Conservation (phyloP, 2,113 vertebrate genomes). For the Cricetomys ansorgei region DNA sequence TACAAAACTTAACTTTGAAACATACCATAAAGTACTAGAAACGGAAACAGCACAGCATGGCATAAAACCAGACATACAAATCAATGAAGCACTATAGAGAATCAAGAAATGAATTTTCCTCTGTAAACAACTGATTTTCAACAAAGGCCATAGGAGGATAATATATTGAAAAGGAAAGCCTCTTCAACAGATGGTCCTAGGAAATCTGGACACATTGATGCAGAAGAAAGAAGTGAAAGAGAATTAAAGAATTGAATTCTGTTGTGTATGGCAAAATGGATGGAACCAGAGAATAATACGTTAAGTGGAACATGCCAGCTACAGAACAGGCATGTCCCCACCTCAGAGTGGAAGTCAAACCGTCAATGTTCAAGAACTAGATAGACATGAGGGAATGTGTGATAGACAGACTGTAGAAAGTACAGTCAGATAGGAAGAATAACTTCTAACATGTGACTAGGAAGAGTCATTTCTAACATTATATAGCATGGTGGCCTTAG, state of each 20-base stretch:
- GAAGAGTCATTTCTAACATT: neutral
- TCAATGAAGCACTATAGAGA: neutral
- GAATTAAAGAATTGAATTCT: neutral
- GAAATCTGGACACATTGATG: neutral
- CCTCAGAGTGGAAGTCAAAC: neutral
- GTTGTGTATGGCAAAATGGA: neutral
- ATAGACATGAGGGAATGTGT: too few relatives aligned
- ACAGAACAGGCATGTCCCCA: neutral
- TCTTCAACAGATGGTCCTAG: neutral
- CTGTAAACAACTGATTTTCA: neutral
- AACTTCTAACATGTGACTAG: neutral
- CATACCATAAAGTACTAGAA: neutral
- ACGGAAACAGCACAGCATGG: neutral
- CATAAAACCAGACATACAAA: neutral
- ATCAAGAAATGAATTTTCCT: neutral
- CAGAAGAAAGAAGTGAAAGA: neutral
- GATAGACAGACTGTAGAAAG: neutral
- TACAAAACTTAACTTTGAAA: neutral
- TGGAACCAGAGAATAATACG: neutral
- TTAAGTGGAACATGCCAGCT: neutral
- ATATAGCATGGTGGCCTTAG: neutral
- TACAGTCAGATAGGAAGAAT: neutral
- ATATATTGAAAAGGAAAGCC: neutral
- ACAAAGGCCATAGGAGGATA: neutral
- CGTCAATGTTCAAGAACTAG: neutral